Percentiles rank a stretch among this genome's conserved stretches.
Conservation (phyloP, 2,113 vertebrate species). For the Mormoops blainvillei region DNA sequence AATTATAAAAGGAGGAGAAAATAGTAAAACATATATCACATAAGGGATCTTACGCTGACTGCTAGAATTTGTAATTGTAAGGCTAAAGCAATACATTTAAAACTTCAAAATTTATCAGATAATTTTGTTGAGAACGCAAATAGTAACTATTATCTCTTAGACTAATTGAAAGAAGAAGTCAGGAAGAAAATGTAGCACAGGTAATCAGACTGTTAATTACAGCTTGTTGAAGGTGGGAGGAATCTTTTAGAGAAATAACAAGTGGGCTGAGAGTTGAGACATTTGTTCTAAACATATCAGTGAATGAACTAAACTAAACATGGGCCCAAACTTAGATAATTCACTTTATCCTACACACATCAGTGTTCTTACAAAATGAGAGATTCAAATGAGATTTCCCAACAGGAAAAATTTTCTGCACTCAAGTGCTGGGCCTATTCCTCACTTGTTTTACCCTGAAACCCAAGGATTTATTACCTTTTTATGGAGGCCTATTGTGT, state of each 20-base stretch:
- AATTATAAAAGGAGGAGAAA: constrained; percentile 37
- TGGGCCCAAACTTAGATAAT: background rate
- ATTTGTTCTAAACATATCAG: background rate
- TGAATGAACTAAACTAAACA: background rate
- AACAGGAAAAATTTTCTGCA: background rate
- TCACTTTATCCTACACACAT: background rate
- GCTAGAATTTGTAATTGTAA: constrained; percentile 51
- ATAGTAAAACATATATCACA: constrained; percentile 2
- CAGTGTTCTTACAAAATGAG: background rate
- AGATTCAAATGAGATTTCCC: background rate
- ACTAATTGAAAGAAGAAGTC: constrained; percentile 22
- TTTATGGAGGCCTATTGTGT: background rate
- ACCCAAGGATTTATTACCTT: background rate
- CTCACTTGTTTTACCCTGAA: background rate
- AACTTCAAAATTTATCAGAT: constrained; percentile 44
- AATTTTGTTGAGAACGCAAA: constrained; percentile 41
- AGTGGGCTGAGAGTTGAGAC: background rate
- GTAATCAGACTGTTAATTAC: background rate
- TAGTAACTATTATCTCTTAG: constrained; percentile 44
- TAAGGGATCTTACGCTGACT: constrained; percentile 37
- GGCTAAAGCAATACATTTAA: background rate
- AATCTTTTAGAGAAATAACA: background rate
- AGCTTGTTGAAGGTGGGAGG: background rate
- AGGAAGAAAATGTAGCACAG: background rate
- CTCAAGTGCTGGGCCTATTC: background rate